Evolutionary conservation across 2,113 vertebrate species (phyloP), one percentile per base, ranked within the genome.

Genomic region (Meles meles): DNA sequence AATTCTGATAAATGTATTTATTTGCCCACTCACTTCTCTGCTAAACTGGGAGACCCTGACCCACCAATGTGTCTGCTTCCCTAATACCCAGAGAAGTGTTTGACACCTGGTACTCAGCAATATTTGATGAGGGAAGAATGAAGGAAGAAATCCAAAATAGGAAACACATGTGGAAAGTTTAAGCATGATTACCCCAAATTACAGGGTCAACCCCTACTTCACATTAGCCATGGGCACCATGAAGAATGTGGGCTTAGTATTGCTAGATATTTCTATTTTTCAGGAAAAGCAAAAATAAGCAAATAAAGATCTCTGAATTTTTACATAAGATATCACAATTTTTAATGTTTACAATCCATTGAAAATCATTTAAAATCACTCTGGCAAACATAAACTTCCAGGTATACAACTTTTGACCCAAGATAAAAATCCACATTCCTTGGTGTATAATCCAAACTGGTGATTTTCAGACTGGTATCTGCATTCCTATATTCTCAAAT

Each of bases 211-310:
- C n/a, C 6, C 91, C n/a, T 85, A 23, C 23, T 49, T 81, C 31
- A 42, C 5, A 11, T 18, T 49, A 90, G 69, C 55, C 9, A 21
- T 72, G 61, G 25, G 7, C 29, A 2, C 5, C 7, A 31, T 37
- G 52, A 86, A 63, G 31, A 71, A 77, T n/a, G 29, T 81, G 82
- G 44, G 13, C 13, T 7, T 57, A 52, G 14, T 63, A 39, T 29
- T 81, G 34, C n/a, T 15, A 76, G 29, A 87, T 79, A 20, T 96
- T 76, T n/a, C 55, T 59, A 27, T 25, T 92, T 96, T 93, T 95
- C 52, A 79, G 91, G 72, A 87, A 31, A 95, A 39, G 29, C 12
- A 67, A 49, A 84, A 92, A 84, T 20, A 85, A 42, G 44, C 42
- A 47, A 76, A 47, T 8, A 77, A 31, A 31, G 42, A 47, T 47